These are phyloP conservation scores for Vollenhovia emeryi DNA, from an alignment of 1,140 invertebrate genomes.

Conservation along the genomic window DNA sequence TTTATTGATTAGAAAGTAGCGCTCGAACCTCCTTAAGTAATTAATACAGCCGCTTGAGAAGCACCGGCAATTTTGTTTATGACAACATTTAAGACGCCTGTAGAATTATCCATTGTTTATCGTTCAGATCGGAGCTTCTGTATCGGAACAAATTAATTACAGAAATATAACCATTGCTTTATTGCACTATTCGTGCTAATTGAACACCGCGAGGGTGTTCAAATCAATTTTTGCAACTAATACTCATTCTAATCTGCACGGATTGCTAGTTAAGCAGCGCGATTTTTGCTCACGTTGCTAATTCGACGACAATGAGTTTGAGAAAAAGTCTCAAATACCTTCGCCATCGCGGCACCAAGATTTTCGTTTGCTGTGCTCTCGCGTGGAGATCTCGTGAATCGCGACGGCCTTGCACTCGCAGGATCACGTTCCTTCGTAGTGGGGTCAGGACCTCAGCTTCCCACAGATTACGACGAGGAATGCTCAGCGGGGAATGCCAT, in stretches of 20 bases:
- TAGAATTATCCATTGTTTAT: conserved; percentile 61
- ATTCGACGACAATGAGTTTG: not conserved
- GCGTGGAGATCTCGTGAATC: conserved; percentile 65
- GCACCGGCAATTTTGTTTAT: not conserved
- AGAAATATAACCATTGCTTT: conserved; percentile 35
- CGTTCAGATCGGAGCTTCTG: conserved; percentile 8
- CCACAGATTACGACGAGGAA: conserved; percentile 71
- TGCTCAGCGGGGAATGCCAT: conserved; percentile 75
- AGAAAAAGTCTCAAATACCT: conserved; percentile 1
- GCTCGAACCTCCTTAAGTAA: too few species aligned
- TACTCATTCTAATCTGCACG: not conserved
- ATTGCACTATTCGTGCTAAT: not conserved
- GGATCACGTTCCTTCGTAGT: conserved; percentile 69
- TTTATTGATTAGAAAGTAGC: too few species aligned
- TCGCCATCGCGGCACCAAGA: not conserved
- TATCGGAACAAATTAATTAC: conserved; percentile 52
- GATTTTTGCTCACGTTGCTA: not conserved
- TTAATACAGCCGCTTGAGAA: conserved; percentile 45
- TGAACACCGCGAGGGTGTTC: not conserved
- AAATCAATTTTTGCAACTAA: conserved; percentile 19
- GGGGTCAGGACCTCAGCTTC: conserved; percentile 69
- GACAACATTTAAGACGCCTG: conserved; percentile 31
- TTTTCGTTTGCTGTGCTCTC: not conserved
- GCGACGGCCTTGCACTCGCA: conserved; percentile 67
- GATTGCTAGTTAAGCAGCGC: not conserved